Conservation (phyloP, 1,140 invertebrate genomes). For the Zaprionus kolodkinae region DNA sequence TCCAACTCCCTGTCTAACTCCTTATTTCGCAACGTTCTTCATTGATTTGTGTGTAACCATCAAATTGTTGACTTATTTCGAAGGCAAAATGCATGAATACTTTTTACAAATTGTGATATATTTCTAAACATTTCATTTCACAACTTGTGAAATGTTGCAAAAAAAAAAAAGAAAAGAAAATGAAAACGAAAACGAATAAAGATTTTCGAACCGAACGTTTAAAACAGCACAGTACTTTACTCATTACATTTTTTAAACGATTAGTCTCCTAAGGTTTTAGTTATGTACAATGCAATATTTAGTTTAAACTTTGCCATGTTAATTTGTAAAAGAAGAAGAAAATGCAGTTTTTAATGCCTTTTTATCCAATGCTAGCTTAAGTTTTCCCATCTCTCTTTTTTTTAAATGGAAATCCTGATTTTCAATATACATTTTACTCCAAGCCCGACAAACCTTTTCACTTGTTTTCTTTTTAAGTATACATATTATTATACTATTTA, state of each 20-base stretch:
- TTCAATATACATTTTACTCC: conserved; percentile 17
- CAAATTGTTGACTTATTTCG: conserved; percentile 59
- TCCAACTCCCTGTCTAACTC: conserved; percentile 27
- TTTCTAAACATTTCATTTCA: conserved; percentile 81
- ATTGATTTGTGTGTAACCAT: conserved; percentile 53
- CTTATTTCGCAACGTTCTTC: conserved; percentile 29
- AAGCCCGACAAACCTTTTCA: neutral
- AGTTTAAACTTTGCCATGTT: conserved; percentile 74
- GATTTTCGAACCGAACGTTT: conserved; percentile 57
- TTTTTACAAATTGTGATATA: conserved; percentile 83
- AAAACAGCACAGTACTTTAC: conserved; percentile 66
- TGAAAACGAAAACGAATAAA: conserved; percentile 39
- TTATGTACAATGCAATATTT: conserved; percentile 71
- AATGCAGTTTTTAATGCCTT: conserved; percentile 56
- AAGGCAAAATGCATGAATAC: conserved; percentile 69
- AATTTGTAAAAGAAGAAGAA: conserved; percentile 75
- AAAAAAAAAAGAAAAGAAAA: conserved; percentile 10
- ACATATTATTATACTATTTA: conserved; percentile 76
- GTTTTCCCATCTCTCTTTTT: conserved; percentile 10
- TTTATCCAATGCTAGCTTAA: conserved; percentile 38
- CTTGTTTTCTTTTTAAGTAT: conserved; percentile 59
- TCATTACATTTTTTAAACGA: conserved; percentile 37
- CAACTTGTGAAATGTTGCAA: conserved; percentile 73
- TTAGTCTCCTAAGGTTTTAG: conserved; percentile 58
- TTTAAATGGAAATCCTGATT: conserved; percentile 34